A percentile compares a stretch with the other conserved stretches of the same genome.
Conservation (phyloP, 2,113 vertebrate species). For the Pollimyrus isidori region DNA sequence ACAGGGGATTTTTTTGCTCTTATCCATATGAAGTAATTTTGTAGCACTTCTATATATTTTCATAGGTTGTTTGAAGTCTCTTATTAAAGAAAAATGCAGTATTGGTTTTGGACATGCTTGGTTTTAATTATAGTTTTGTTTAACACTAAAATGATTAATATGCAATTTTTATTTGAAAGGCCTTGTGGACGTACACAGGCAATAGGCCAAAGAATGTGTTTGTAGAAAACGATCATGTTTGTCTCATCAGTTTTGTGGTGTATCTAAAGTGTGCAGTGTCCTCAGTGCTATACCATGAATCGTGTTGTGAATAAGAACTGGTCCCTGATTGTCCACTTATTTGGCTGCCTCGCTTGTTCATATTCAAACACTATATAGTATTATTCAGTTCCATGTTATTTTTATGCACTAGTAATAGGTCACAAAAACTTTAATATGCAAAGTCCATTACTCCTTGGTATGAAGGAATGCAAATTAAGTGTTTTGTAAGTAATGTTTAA, state of each 20-base stretch:
- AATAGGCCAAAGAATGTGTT: not conserved
- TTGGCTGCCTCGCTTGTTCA: conserved; percentile 47
- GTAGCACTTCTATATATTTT: conserved; percentile 49
- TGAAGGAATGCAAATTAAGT: conserved; percentile 96
- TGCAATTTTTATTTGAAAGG: not conserved
- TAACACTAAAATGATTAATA: not conserved
- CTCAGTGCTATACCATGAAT: not conserved
- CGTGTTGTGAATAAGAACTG: conserved; percentile 42
- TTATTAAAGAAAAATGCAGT: not conserved
- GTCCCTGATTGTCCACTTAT: conserved; percentile 49
- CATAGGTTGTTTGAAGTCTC: conserved; percentile 48
- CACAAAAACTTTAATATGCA: conserved; percentile 73
- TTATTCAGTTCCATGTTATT: conserved; percentile 59
- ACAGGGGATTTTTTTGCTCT: not conserved
- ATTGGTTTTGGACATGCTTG: not conserved
- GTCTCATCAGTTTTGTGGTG: not conserved
- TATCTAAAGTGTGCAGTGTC: not conserved
- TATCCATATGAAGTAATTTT: conserved; percentile 33
- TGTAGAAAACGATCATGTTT: not conserved
- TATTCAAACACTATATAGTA: conserved; percentile 70
- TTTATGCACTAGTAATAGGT: conserved; percentile 84
- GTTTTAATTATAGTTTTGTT: not conserved
- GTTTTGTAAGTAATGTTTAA: conserved; percentile 99
- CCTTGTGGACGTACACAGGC: not conserved
- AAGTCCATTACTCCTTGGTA: conserved; percentile 57